Evolutionary conservation across 1,140 invertebrate species (phyloP).

Genomic region (Drosophila parvula): DNA sequence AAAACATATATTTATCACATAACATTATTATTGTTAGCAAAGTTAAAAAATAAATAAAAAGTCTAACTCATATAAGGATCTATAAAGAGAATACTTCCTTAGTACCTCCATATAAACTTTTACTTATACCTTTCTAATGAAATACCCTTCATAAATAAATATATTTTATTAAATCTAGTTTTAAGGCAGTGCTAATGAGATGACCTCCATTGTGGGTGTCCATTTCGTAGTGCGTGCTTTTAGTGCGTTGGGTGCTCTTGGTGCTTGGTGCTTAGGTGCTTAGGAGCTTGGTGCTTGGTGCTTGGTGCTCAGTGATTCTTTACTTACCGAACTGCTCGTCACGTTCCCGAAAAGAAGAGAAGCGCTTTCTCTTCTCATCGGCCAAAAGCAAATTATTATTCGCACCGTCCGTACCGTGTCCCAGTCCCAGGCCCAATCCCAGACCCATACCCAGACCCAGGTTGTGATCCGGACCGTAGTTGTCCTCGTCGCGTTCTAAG

Average conservation of each 20-base stretch:
- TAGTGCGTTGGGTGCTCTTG: constrained; percentile 1
- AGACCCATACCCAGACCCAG: constrained; percentile 67
- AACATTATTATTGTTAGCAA: not conserved
- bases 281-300: constrained; percentile 2
- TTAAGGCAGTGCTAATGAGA: constrained; percentile 18
- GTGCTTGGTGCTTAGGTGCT: not conserved
- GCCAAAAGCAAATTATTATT: constrained; percentile 61
- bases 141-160: not conserved
- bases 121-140: not conserved
- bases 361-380: constrained; percentile 74
- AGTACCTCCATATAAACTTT: not conserved
- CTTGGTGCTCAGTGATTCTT: constrained; percentile 9
- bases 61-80: not conserved
- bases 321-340: constrained; percentile 79
- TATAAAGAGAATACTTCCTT: not conserved
- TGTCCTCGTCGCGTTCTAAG: constrained; percentile 77
- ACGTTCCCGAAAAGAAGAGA: constrained; percentile 78
- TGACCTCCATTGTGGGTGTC: constrained; percentile 23
- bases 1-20: not conserved
- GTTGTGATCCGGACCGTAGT: constrained; percentile 57
- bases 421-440: constrained; percentile 56
- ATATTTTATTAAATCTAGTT: not conserved
- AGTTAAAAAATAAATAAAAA: not conserved
- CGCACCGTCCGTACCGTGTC: constrained; percentile 9
- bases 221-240: constrained; percentile 2